These are phyloP conservation scores for Oceanodroma tethys DNA, from an alignment of 2,113 vertebrate species.

Conservation along the genomic window DNA sequence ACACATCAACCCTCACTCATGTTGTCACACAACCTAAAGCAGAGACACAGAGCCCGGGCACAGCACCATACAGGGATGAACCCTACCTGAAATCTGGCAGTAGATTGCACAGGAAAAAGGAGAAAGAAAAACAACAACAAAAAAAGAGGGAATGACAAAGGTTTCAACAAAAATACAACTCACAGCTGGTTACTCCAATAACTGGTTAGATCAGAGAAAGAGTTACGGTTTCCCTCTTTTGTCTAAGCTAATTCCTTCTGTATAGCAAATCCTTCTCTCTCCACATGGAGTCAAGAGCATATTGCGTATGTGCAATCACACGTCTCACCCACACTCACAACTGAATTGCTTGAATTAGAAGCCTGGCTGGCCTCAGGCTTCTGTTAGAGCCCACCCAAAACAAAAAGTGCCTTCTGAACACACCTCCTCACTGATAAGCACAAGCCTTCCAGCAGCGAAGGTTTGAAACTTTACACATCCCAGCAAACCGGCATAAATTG, in stretches of 20 bases:
- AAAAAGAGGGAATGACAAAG: background rate
- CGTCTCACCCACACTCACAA: background rate
- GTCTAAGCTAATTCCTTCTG: background rate
- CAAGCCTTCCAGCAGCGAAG: background rate
- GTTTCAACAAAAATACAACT: background rate
- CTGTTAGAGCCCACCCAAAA: background rate
- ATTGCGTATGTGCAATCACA: conserved; percentile 32
- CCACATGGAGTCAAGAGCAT: conserved; percentile 1
- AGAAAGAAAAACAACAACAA: background rate
- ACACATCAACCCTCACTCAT: too few species aligned
- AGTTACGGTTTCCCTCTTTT: background rate
- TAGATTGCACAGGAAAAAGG: background rate
- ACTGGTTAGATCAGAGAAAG: background rate
- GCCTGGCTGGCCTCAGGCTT: background rate
- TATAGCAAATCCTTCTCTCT: background rate
- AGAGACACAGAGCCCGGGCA: background rate
- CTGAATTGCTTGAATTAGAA: background rate
- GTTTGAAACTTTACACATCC: background rate
- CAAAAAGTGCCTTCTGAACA: background rate
- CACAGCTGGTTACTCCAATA: background rate
- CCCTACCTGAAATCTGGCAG: background rate
- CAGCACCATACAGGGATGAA: background rate
- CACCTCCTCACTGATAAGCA: background rate
- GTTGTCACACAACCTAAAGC: background rate
- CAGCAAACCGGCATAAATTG: rapidly evolving